Evolutionary conservation across 2,113 vertebrate species (phyloP).

Genomic region (Nothoprocta pentlandii): DNA sequence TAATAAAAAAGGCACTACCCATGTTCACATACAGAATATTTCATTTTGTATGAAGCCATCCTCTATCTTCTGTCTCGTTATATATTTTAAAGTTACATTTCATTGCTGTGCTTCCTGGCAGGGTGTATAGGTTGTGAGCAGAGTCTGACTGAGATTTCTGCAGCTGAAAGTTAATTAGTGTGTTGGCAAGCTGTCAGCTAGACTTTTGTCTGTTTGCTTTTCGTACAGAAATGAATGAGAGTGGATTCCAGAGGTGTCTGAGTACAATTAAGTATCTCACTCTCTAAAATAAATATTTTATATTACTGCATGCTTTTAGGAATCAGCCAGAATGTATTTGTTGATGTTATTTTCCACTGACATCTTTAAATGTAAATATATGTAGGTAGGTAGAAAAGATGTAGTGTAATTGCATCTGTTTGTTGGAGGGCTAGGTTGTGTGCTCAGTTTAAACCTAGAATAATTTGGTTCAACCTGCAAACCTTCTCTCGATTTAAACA

Average conservation of each 20-base stretch:
- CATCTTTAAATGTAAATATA: slow-evolving; percentile 58
- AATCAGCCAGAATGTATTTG: slow-evolving; percentile 50
- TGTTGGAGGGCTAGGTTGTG: background rate
- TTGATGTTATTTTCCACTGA: slow-evolving; percentile 52
- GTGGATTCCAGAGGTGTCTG: slow-evolving; percentile 72
- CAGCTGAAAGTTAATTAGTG: slow-evolving; percentile 75
- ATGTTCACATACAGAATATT: background rate
- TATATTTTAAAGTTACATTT: slow-evolving; percentile 53
- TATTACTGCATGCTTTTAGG: slow-evolving; percentile 56
- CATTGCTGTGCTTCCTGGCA: slow-evolving; percentile 43
- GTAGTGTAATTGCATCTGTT: background rate
- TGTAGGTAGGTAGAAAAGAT: background rate
- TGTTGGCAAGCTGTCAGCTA: slow-evolving; percentile 74
- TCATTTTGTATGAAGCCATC: background rate
- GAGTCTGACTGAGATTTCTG: slow-evolving; percentile 61
- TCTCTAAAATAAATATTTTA: slow-evolving; percentile 69
- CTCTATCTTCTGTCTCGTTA: slow-evolving; percentile 14
- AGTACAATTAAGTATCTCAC: slow-evolving; percentile 72
- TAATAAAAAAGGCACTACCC: background rate
- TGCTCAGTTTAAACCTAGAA: background rate
- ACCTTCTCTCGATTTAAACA: background rate
- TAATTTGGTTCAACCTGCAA: background rate
- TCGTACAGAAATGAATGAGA: slow-evolving; percentile 66
- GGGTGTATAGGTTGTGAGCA: slow-evolving; percentile 27
- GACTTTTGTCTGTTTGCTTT: slow-evolving; percentile 70